These are phyloP conservation scores for Pinna nobilis DNA, from an alignment of 1,140 invertebrate species.

Conservation along the genomic window DNA sequence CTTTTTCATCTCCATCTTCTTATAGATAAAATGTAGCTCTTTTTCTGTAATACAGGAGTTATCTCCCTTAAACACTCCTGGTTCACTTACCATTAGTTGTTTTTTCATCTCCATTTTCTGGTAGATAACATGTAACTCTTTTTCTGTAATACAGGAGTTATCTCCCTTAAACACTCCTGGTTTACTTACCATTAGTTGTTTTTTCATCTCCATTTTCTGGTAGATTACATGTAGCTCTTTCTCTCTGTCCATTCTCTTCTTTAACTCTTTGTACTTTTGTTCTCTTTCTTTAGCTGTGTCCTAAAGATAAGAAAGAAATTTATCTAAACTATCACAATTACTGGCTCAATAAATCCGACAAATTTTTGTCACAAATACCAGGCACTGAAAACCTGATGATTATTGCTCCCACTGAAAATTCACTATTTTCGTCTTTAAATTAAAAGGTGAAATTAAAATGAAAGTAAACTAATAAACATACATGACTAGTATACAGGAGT, in stretches of 20 bases:
- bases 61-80: background rate
- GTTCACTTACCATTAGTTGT: background rate
- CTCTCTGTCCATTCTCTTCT: conserved; percentile 88
- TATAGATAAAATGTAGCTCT: background rate
- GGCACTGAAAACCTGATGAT: too few relatives aligned
- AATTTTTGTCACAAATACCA: too few relatives aligned
- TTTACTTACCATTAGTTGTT: conserved; percentile 78
- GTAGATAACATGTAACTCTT: conserved; percentile 86
- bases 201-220: conserved; percentile 89
- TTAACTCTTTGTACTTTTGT: conserved; percentile 85
- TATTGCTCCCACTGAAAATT: too few relatives aligned
- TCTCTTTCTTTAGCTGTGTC: conserved; percentile 75
- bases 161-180: background rate
- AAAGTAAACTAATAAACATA: too few relatives aligned
- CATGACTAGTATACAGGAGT: too few relatives aligned
- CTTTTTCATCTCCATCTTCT: background rate
- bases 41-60: background rate
- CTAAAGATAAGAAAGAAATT: conserved; percentile 67
- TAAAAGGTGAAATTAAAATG: too few relatives aligned
- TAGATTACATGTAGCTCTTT: conserved; percentile 87
- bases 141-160: conserved; percentile 75
- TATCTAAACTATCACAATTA: background rate
- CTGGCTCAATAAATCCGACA: too few relatives aligned
- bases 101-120: conserved; percentile 81
- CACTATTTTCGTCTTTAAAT: too few relatives aligned